Conservation (phyloP, 2,797 vertebrate species). For the Loriculus beryllinus region DNA sequence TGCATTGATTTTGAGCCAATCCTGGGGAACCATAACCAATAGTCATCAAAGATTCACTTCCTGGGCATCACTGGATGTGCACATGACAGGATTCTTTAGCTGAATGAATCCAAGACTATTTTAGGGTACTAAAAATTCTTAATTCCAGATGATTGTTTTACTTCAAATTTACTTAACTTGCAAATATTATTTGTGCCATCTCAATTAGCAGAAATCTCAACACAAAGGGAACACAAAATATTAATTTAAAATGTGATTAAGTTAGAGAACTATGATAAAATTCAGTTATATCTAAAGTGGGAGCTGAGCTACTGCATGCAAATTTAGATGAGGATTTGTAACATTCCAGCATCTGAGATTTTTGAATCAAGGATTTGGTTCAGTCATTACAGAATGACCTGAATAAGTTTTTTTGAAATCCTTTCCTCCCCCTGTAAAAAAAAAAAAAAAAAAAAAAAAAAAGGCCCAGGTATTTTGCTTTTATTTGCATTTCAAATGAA, state of each 20-base stretch:
- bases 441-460: too few relatives aligned
- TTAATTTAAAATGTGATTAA: not conserved
- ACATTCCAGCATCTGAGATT: not conserved
- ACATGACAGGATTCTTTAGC: not conserved
- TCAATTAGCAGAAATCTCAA: not conserved
- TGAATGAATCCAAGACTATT: not conserved
- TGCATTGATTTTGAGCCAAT: not conserved
- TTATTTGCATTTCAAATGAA: not conserved
- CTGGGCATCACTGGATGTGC: not conserved
- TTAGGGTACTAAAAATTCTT: not conserved
- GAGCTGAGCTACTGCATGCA: fast-evolving
- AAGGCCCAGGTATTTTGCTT: not conserved
- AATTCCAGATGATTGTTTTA: not conserved
- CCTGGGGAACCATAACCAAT: not conserved
- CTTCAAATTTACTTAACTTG: not conserved
- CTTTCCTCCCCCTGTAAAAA: not conserved
- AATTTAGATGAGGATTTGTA: not conserved
- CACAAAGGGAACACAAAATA: not conserved
- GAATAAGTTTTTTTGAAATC: not conserved
- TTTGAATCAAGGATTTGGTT: not conserved
- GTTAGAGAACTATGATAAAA: not conserved
- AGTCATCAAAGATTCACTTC: not conserved
- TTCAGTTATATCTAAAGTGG: not conserved
- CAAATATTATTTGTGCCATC: not conserved
- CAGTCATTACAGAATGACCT: not conserved